Evolutionary conservation across 2,888 invertebrate genomes (phyloP).

Genomic region (Tortrix viridana): DNA sequence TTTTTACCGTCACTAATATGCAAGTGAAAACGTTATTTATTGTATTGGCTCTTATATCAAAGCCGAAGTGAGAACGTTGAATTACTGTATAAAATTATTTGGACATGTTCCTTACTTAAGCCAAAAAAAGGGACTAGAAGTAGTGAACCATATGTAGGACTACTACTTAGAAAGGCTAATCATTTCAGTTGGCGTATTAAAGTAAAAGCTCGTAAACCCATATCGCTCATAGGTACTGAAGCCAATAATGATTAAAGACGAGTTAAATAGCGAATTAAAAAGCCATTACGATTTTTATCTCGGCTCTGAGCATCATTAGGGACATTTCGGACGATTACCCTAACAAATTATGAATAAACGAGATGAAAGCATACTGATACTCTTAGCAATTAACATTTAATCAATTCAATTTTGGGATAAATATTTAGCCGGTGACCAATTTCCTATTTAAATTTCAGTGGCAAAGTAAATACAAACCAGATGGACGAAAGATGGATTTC

Average conservation of each 20-base stretch:
- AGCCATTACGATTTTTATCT: constrained; percentile 62
- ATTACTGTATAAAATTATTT: no score
- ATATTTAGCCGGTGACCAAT: background rate
- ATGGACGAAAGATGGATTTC: no score
- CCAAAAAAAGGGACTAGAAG: no score
- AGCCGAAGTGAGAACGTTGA: no score
- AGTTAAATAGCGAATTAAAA: constrained; percentile 48
- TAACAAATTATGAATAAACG: constrained; percentile 61
- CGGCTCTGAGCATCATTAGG: constrained; percentile 58
- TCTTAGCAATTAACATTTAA: constrained; percentile 58
- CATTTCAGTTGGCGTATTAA: background rate
- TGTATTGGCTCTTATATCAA: no score
- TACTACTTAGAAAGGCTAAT: no score
- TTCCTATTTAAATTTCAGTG: background rate
- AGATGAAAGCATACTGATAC: constrained; percentile 55
- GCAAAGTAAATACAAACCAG: background rate
- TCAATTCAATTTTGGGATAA: constrained; percentile 46
- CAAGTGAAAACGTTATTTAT: no score
- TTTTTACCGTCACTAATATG: no score
- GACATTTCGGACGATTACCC: constrained; percentile 65
- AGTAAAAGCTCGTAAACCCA: background rate
- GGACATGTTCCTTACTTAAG: no score
- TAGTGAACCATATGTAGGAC: no score
- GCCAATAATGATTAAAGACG: constrained; percentile 12
- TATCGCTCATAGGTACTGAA: constrained; percentile 8